Evolutionary conservation across 2,888 invertebrate species (phyloP), one percentile per base, ranked within the genome.

Genomic region (Cerceris ruficornis): DNA sequence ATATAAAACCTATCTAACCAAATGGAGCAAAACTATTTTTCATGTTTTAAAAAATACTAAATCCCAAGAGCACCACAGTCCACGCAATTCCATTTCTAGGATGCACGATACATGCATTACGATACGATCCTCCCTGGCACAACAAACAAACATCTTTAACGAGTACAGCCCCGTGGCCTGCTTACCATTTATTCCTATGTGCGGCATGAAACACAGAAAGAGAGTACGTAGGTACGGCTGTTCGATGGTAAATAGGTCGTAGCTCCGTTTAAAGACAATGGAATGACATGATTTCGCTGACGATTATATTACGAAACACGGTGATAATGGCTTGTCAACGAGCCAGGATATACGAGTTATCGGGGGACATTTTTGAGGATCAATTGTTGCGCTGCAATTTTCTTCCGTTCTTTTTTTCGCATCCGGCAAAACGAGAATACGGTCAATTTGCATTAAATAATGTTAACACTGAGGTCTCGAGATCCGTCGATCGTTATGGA

Each of bases 151-250:
- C 28, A 66, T 11, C 28, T 50, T 70, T 61, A 66, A 75, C 66
- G 72, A 72, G 57, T 43, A 52, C 67, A 61, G 62, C 69, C 54
- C 65, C 69, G 64, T 75, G 77, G 68, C 75, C 82, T 82, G 80
- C 91, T 92, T 88, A 92, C 92, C 92, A 92, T 90, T 92, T 91
- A 87, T 92, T 91, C 92, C 92, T 91, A 88, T 82, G 75, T 83
- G 88, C 86, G 72, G 91, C 91, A 87, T 91, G 90, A 88, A 91
- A 91, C 89, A 91, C 59, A 88, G 84, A 88, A 88, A 86, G 78
- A 75, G 60, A 70, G 69, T 72, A 85, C 71, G 76, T 87, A 71
- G 85, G 64, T 77, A 79, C 52, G 71, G 57, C 64, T 66, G 75
- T 74, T 66, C 68, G 67, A 39, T n/a, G 68, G 61, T 75, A 82